Conservation (phyloP, 1,140 invertebrate genomes). For the Drosophila pseudoobscura region DNA sequence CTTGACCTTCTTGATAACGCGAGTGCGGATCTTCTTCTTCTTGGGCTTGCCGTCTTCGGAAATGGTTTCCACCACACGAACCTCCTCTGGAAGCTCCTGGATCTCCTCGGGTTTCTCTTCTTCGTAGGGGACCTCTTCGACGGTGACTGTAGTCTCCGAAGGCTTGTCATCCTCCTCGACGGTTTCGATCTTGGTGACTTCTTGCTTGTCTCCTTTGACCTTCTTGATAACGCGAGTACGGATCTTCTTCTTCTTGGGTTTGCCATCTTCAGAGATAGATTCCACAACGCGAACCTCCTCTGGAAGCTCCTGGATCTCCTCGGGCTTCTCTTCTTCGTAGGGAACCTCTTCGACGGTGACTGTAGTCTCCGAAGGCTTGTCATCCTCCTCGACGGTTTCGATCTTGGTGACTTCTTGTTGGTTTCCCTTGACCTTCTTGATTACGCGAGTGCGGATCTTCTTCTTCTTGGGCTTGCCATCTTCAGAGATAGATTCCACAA, state of each 20-base stretch:
- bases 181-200: slow-evolving; percentile 13
- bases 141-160: slow-evolving; percentile 3
- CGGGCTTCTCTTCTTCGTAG: neutral
- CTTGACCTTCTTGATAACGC: slow-evolving; percentile 14
- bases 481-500: neutral
- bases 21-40: slow-evolving; percentile 17
- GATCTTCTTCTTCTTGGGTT: slow-evolving; percentile 11
- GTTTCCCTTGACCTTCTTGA: slow-evolving; percentile 14
- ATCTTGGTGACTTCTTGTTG: slow-evolving; percentile 10
- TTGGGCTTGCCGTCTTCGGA: slow-evolving; percentile 7
- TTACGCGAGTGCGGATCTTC: slow-evolving; percentile 11
- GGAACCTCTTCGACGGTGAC: slow-evolving; percentile 6
- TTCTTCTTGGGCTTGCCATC: slow-evolving; percentile 12
- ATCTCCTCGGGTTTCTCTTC: neutral
- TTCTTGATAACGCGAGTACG: slow-evolving; percentile 12
- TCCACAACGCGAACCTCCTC: slow-evolving; percentile 3
- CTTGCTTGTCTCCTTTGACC: slow-evolving; percentile 13
- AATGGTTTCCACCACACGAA: slow-evolving; percentile 3
- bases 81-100: slow-evolving; percentile 6
- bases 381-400: slow-evolving; percentile 10
- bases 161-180: slow-evolving; percentile 7
- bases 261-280: slow-evolving; percentile 2
- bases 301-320: slow-evolving; percentile 4
- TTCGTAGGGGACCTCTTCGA: neutral
- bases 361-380: neutral